phyloP scores from a whole-genome alignment of 2,113 vertebrate species.

The Sinocyclocheilus rhinocerous region DNA sequence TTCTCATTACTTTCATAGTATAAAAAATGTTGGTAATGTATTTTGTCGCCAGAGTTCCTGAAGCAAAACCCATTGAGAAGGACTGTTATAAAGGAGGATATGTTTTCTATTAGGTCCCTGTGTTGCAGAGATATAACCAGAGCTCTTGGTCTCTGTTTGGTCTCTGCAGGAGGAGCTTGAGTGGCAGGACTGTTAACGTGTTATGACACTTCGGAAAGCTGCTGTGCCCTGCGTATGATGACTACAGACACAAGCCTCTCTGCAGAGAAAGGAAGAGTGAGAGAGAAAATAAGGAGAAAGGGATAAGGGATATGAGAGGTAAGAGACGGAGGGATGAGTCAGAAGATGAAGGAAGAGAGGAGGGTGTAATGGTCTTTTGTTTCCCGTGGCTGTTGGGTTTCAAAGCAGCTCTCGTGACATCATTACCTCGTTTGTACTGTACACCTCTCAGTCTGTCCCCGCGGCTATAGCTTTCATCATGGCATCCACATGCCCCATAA shows the following conservation, averaged over 20 bases:
- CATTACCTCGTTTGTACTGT: slow-evolving; percentile 25
- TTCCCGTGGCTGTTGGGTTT: slow-evolving; percentile 28
- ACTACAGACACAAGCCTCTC: slow-evolving; percentile 24
- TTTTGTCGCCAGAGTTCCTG: not conserved
- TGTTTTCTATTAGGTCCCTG: slow-evolving; percentile 22
- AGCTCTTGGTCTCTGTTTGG: slow-evolving; percentile 12
- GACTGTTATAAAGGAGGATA: not conserved
- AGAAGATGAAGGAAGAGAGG: not conserved
- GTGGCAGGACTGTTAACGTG: slow-evolving; percentile 44
- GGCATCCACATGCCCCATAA: slow-evolving; percentile 16
- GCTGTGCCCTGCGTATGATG: slow-evolving; percentile 26
- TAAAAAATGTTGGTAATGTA: not conserved
- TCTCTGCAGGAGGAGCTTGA: slow-evolving; percentile 30
- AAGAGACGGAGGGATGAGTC: not conserved
- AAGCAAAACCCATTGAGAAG: not conserved
- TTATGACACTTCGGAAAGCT: slow-evolving; percentile 36
- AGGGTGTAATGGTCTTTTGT: slow-evolving; percentile 19
- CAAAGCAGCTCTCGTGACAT: slow-evolving; percentile 12
- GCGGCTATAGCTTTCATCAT: slow-evolving; percentile 4
- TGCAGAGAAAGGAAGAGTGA: slow-evolving; percentile 23
- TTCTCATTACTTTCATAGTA: not conserved
- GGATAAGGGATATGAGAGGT: not conserved
- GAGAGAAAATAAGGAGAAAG: slow-evolving; percentile 17
- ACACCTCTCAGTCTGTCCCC: slow-evolving; percentile 15
- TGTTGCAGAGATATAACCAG: slow-evolving; percentile 4